Percentiles rank a stretch among this genome's conserved stretches.
phyloP scores from a whole-genome alignment of 2,888 invertebrate species.

The Dicycla oo region DNA sequence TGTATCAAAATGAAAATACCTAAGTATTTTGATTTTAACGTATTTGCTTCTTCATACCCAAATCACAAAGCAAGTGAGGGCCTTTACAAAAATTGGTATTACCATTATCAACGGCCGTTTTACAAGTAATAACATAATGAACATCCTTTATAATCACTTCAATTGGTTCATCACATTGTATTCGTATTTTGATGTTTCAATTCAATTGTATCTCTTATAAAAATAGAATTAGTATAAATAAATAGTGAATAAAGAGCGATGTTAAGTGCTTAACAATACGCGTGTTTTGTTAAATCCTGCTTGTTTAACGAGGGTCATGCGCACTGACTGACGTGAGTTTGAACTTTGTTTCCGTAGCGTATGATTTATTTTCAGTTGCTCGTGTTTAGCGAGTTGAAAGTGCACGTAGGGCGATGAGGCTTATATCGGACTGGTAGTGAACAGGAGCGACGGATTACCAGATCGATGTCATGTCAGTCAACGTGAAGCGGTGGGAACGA shows the following conservation, averaged over 20 bases:
- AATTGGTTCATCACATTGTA: slow-evolving; percentile 59
- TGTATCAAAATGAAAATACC: background rate
- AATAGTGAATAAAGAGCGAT: slow-evolving; percentile 81
- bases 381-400: slow-evolving; percentile 35
- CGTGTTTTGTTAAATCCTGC: slow-evolving; percentile 74
- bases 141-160: slow-evolving; percentile 40
- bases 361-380: slow-evolving; percentile 17
- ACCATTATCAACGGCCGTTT: slow-evolving; percentile 29
- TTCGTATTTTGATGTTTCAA: slow-evolving; percentile 65
- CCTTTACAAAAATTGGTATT: slow-evolving; percentile 9
- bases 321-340: slow-evolving; percentile 1
- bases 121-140: slow-evolving; percentile 50
- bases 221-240: slow-evolving; percentile 87
- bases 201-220: slow-evolving; percentile 77
- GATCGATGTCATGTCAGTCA: slow-evolving; percentile 77
- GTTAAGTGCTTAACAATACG: slow-evolving; percentile 84
- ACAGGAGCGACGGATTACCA: slow-evolving; percentile 74
- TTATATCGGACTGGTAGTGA: slow-evolving; percentile 61
- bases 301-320: slow-evolving; percentile 48
- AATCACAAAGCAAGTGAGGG: background rate
- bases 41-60: background rate
- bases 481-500: slow-evolving; percentile 69
- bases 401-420: slow-evolving; percentile 58
- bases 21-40: background rate
- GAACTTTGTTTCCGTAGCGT: background rate